These are phyloP conservation scores for Lasioglossum pauxillum DNA, from an alignment of 2,888 invertebrate species.

Conservation along the genomic window DNA sequence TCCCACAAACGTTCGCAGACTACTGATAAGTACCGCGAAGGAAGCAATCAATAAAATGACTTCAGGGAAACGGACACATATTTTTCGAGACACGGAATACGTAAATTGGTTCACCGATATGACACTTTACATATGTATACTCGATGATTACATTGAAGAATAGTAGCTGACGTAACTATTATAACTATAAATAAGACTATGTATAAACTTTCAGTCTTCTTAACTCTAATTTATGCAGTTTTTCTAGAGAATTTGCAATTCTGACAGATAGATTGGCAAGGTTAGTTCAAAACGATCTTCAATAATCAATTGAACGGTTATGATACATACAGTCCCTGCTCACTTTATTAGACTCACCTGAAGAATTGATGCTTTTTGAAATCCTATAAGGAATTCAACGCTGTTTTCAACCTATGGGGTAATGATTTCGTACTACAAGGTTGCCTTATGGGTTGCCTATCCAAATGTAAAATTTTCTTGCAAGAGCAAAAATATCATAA, in stretches of 20 bases:
- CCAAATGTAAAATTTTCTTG: no score
- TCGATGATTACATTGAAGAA: background rate
- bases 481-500: no score
- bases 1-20: background rate
- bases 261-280: background rate
- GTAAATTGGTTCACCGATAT: background rate
- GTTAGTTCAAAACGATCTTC: background rate
- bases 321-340: no score
- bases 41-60: constrained; percentile 7
- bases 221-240: background rate
- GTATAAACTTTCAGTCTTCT: no score
- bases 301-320: no score
- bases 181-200: background rate
- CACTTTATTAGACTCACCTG: no score
- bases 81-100: background rate
- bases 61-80: constrained; percentile 6
- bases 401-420: no score
- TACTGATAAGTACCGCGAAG: background rate
- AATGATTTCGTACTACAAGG: no score
- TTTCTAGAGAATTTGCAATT: background rate
- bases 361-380: no score
- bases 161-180: background rate
- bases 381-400: no score
- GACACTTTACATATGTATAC: background rate
- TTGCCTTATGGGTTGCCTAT: no score